Evolutionary conservation across 1,140 invertebrate species (phyloP).

Genomic region (Heliconius himera): DNA sequence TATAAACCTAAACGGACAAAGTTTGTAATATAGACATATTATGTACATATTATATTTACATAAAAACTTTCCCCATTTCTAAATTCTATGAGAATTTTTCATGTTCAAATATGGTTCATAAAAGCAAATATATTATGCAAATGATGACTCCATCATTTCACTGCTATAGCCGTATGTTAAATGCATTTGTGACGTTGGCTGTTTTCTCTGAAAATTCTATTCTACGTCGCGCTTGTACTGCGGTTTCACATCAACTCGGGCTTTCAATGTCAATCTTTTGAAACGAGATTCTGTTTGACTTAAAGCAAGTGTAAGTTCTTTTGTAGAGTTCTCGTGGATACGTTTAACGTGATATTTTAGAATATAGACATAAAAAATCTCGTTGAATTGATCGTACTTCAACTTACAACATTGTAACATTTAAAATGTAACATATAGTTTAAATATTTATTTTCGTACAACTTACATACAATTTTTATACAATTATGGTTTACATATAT

Average conservation of each 20-base stretch:
- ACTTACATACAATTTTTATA: no score
- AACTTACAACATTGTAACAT: background rate
- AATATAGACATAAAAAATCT: background rate
- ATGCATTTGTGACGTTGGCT: slow-evolving; percentile 21
- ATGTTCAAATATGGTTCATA: slow-evolving; percentile 17
- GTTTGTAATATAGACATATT: background rate
- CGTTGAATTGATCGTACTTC: background rate
- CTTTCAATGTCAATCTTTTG: slow-evolving; percentile 42
- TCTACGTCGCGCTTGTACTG: slow-evolving; percentile 9
- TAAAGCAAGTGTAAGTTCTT: slow-evolving; percentile 15
- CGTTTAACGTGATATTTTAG: background rate
- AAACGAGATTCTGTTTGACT: slow-evolving; percentile 39
- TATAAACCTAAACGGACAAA: background rate
- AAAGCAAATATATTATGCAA: slow-evolving; percentile 23
- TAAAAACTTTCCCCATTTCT: slow-evolving; percentile 14
- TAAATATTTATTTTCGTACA: background rate
- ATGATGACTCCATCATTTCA: slow-evolving; percentile 15
- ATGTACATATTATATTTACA: background rate
- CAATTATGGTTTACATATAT: no score
- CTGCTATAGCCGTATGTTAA: slow-evolving; percentile 18
- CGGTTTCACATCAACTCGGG: slow-evolving; percentile 28
- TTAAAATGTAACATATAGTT: background rate
- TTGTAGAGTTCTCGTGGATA: background rate
- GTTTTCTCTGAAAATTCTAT: slow-evolving; percentile 24
- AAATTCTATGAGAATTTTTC: slow-evolving; percentile 20